Evolutionary conservation across 1,140 invertebrate species (phyloP), one percentile per base, ranked within the genome.

Genomic region (Calliopsis andreniformis): DNA sequence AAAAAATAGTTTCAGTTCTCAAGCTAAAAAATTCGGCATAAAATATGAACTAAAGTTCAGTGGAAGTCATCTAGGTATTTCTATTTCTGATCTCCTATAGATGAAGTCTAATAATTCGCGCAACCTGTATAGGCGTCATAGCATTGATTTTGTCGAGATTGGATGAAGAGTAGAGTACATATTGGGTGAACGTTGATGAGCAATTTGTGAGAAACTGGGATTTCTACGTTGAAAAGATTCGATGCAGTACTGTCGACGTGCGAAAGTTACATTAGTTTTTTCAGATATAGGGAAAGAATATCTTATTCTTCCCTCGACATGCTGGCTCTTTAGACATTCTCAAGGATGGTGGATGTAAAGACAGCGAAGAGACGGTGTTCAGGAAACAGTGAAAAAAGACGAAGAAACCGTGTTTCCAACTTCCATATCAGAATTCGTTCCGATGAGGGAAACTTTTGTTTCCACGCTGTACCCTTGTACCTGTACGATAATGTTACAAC

Each of bases 241-340:
- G n/a, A 20, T 39, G 28, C 43, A n/a, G 16, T 32, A 28, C 43
- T 59, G 23, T 56, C 59, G 55, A 56, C 18, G 39, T 16, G 18
- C 30, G 43, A 70, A 70, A 55, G 39, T 45, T 55, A 59, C 51
- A 28, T 30, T 70, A 59, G 28, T 42, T 53, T 47, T 42, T 42
- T 32, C 35, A 23, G 59, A 59, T 42, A 47, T 30, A 45, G 32
- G 18, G 42, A 30, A 10, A 3, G 53, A n/a, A 10, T 10, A 25
- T 20, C 18, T 45, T 59, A 43, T 70, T 45, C 30, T 20, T 56
- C 35, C 47, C 23, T 32, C n/a, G 32, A n/a, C 25, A 18, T 28
- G 7, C 10, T 47, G 67, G 25, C 25, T 47, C 67, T 70, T 70
- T n/a, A 59, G 43, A 59, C 67, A 25, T 3, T 1, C 1, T 43